Evolutionary conservation across 1,140 invertebrate species (phyloP).

Genomic region (Orussus abietinus): DNA sequence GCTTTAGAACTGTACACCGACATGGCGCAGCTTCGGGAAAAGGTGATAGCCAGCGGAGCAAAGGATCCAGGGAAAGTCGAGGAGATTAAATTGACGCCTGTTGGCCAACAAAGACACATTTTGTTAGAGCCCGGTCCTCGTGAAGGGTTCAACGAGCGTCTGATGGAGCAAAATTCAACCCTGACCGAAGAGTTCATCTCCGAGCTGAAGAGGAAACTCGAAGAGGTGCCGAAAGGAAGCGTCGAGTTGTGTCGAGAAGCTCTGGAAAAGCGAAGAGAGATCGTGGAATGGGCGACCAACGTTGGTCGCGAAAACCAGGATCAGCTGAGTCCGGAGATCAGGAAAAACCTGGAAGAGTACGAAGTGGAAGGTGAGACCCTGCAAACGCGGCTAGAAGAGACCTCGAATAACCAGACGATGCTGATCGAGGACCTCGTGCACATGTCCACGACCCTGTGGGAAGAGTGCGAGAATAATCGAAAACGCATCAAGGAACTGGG

Average conservation of each 20-base stretch:
- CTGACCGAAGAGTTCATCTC: slow-evolving; percentile 18
- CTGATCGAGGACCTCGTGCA: slow-evolving; percentile 6
- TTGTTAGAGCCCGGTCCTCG: background rate
- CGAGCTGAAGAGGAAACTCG: slow-evolving; percentile 18
- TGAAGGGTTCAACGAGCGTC: slow-evolving; percentile 5
- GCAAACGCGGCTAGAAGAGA: slow-evolving; percentile 15
- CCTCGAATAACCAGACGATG: background rate
- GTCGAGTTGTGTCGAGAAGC: slow-evolving; percentile 18
- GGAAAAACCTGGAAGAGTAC: slow-evolving; percentile 12
- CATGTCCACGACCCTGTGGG: background rate
- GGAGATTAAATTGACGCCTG: slow-evolving; percentile 9
- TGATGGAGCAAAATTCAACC: slow-evolving; percentile 5
- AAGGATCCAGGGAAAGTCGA: slow-evolving; percentile 38
- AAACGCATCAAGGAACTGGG: slow-evolving; percentile 7
- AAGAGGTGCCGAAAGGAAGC: slow-evolving; percentile 15
- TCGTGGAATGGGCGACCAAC: slow-evolving; percentile 21
- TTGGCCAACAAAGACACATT: slow-evolving; percentile 2
- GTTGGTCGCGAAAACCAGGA: background rate
- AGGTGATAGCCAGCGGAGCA: slow-evolving; percentile 27
- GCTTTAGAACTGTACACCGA: slow-evolving; percentile 25
- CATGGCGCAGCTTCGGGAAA: slow-evolving; percentile 31
- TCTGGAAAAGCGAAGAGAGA: slow-evolving; percentile 20
- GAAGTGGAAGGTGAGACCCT: slow-evolving; percentile 16
- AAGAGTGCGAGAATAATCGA: slow-evolving; percentile 13
- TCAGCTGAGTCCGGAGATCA: slow-evolving; percentile 1